phyloP scores from a whole-genome alignment of 2,113 vertebrate genomes.

The Phaethon lepturus region DNA sequence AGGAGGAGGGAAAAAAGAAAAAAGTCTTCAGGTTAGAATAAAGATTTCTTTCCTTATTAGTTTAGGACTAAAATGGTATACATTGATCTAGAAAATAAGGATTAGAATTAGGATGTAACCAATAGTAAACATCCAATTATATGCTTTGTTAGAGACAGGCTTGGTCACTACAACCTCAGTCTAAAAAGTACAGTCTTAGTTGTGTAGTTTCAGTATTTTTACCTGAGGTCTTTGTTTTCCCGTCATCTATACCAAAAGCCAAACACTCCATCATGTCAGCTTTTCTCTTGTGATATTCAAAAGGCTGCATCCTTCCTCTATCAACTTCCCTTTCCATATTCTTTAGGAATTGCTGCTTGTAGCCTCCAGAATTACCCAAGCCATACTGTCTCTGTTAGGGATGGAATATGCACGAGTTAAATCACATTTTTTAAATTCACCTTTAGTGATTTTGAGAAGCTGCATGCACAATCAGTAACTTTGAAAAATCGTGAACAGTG shows the following conservation, averaged over 20 bases:
- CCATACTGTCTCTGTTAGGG: slow-evolving; percentile 87
- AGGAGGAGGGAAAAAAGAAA: neutral
- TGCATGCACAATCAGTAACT: neutral
- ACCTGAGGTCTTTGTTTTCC: slow-evolving; percentile 89
- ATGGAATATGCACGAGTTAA: slow-evolving; percentile 1
- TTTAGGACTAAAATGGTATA: neutral
- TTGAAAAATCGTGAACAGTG: neutral
- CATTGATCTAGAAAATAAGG: neutral
- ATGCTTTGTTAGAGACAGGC: neutral
- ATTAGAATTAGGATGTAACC: neutral
- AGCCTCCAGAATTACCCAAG: slow-evolving; percentile 88
- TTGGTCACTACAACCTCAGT: neutral
- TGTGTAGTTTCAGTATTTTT: neutral
- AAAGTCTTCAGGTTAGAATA: neutral
- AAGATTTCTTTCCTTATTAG: neutral
- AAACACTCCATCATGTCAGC: slow-evolving; percentile 90
- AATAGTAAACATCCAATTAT: neutral
- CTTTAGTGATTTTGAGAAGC: neutral
- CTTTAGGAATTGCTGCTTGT: slow-evolving; percentile 85
- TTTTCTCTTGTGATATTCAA: slow-evolving; percentile 88
- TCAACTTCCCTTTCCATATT: slow-evolving; percentile 89
- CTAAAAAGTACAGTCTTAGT: neutral
- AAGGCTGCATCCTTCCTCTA: slow-evolving; percentile 84
- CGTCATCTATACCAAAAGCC: slow-evolving; percentile 88
- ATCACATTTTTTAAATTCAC: neutral